phyloP scores from a whole-genome alignment of 2,888 invertebrate genomes.

The Helleia helle region DNA sequence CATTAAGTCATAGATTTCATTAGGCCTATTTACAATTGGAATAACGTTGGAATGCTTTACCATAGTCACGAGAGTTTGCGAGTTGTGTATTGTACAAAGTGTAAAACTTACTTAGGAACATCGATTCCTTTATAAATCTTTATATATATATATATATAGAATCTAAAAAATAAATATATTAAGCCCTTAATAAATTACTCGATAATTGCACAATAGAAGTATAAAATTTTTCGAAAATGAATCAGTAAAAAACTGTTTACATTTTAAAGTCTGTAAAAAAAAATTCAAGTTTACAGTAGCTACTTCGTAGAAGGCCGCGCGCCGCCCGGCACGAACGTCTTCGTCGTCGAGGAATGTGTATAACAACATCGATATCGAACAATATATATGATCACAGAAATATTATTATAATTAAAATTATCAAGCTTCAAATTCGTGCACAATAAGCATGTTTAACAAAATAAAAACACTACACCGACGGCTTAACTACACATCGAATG shows the following conservation, averaged over 20 bases:
- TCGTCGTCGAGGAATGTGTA: conserved; percentile 70
- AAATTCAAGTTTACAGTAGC: conserved; percentile 14
- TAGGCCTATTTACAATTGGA: conserved; percentile 74
- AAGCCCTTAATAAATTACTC: conserved; percentile 67
- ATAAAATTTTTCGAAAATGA: conserved; percentile 58
- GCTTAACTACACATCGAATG: conserved; percentile 32
- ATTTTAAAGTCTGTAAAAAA: no score
- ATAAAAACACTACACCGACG: conserved; percentile 22
- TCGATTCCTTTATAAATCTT: conserved; percentile 40
- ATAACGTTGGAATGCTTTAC: conserved; percentile 68
- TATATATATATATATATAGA: conserved; percentile 52
- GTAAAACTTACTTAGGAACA: conserved; percentile 62
- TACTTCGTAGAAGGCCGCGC: no score
- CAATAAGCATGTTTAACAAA: conserved; percentile 31
- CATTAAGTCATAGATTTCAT: conserved; percentile 58
- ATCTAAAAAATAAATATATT: conserved; percentile 67
- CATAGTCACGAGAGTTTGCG: conserved; percentile 51
- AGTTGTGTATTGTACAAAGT: conserved; percentile 50
- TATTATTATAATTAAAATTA: conserved; percentile 42
- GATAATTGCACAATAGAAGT: conserved; percentile 63
- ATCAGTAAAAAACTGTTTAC: no score
- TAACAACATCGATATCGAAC: conserved; percentile 49
- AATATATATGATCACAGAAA: conserved; percentile 53
- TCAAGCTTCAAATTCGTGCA: conserved; percentile 32
- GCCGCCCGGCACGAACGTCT: no score